phyloP scores from a whole-genome alignment of 64 coral and sea anemone species.

The Orbicella faveolata region DNA sequence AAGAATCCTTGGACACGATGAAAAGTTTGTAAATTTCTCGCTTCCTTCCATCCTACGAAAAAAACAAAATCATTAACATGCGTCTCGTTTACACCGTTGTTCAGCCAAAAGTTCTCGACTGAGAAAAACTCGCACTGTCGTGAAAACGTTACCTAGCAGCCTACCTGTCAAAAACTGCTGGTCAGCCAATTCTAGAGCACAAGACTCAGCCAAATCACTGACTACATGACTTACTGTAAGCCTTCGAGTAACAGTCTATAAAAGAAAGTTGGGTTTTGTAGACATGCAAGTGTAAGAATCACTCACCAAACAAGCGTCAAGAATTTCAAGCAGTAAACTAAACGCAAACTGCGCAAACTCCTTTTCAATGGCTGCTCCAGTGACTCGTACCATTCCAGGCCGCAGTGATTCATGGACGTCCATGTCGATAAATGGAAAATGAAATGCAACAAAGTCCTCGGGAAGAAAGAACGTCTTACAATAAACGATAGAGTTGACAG shows the following conservation, averaged over 20 bases:
- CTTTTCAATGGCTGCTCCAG: constrained; percentile 56
- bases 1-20: constrained; percentile 24
- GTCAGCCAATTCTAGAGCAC: no score
- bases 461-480: constrained; percentile 79
- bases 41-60: constrained; percentile 27
- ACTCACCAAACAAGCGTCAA: constrained; percentile 71
- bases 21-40: constrained; percentile 45
- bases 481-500: constrained; percentile 70
- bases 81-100: no score
- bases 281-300: not conserved
- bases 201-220: no score
- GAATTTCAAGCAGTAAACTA: constrained; percentile 81
- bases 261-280: no score
- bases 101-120: no score
- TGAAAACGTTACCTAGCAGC: no score
- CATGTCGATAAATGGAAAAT: constrained; percentile 42
- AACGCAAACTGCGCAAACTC: constrained; percentile 89
- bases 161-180: no score
- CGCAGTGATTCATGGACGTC: constrained; percentile 62
- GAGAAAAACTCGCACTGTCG: no score
- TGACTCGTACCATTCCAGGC: constrained; percentile 53
- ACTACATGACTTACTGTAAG: no score
- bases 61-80: not conserved
- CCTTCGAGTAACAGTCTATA: no score
- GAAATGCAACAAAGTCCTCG: constrained; percentile 53